Conservation (phyloP, 2,888 invertebrate species). For the Drosophila macrospina region DNA sequence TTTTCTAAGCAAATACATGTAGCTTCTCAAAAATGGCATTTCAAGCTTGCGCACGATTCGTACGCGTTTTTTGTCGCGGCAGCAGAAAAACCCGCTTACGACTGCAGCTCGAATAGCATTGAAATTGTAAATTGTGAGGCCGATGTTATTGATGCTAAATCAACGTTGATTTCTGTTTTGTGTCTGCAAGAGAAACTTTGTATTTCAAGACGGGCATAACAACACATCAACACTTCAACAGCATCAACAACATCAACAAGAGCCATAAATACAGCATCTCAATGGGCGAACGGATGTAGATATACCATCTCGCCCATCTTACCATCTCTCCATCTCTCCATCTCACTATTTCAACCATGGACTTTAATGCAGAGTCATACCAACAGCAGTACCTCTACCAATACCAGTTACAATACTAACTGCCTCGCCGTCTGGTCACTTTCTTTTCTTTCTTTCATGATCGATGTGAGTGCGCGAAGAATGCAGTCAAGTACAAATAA, state of each 20-base stretch:
- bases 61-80: conserved; percentile 28
- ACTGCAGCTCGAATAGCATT: conserved; percentile 38
- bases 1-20: background rate
- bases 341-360: conserved; percentile 21
- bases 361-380: conserved; percentile 62
- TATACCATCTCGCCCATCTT: conserved; percentile 40
- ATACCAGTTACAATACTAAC: conserved; percentile 50
- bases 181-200: conserved; percentile 56
- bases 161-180: conserved; percentile 46
- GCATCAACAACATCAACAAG: conserved; percentile 40
- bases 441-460: conserved; percentile 70
- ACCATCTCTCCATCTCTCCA: conserved; percentile 12
- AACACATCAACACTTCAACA: conserved; percentile 24
- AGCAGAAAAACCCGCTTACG: conserved; percentile 35
- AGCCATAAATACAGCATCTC: conserved; percentile 23
- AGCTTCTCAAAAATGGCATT: conserved; percentile 45
- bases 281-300: conserved; percentile 55
- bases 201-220: conserved; percentile 35
- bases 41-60: conserved; percentile 39
- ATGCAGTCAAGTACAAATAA: conserved; percentile 51
- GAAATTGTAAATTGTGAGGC: conserved; percentile 28
- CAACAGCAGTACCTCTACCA: conserved; percentile 25
- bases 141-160: conserved; percentile 48
- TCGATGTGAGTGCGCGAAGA: conserved; percentile 61
- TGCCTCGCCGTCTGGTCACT: conserved; percentile 61